phyloP scores from a whole-genome alignment of 2,888 invertebrate species.

The Lithophane socia region DNA sequence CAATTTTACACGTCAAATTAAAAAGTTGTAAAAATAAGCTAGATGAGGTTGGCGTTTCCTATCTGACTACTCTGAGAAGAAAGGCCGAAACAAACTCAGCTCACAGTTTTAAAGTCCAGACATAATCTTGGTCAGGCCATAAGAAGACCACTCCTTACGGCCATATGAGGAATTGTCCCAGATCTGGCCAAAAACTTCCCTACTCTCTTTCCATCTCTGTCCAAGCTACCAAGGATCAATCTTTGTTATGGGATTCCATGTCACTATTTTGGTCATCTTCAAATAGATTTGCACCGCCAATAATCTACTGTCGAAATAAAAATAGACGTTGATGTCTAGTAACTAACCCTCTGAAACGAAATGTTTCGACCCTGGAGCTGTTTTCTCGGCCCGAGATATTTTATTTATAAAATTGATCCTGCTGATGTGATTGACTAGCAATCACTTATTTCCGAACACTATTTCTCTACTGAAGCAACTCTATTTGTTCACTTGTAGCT shows the following conservation, averaged over 20 bases:
- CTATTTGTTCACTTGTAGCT: constrained; percentile 4
- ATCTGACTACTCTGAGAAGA: too few species aligned
- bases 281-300: background rate
- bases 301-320: constrained; percentile 3
- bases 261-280: background rate
- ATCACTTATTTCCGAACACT: constrained; percentile 48
- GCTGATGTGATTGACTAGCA: constrained; percentile 48
- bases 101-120: too few species aligned
- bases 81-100: too few species aligned
- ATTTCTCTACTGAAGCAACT: constrained; percentile 22
- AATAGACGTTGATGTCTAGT: constrained; percentile 7
- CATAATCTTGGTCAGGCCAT: too few species aligned
- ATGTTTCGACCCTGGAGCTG: constrained; percentile 31
- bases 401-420: constrained; percentile 54
- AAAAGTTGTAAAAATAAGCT: too few species aligned
- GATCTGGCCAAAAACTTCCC: background rate
- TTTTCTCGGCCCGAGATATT: constrained; percentile 47
- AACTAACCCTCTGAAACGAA: constrained; percentile 23
- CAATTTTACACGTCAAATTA: too few species aligned
- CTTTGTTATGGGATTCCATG: too few species aligned
- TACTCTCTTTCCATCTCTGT: background rate
- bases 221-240: too few species aligned
- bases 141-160: too few species aligned
- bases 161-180: too few species aligned
- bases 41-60: too few species aligned